Evolutionary conservation across 1,140 invertebrate species (phyloP).

Genomic region (Lepeophtheirus salmonis): DNA sequence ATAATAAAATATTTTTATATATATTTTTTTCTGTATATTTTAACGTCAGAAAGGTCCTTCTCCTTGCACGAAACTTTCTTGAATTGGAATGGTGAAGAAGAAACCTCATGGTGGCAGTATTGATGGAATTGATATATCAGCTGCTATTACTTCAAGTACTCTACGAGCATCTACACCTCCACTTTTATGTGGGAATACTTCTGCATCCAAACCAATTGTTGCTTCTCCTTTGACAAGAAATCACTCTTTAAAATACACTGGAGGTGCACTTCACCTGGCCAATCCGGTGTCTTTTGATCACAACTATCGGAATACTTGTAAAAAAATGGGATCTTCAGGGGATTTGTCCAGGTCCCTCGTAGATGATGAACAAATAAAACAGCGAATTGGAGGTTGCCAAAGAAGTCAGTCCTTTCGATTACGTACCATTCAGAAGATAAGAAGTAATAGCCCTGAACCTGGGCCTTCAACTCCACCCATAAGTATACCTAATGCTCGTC

Average conservation of each 20-base stretch:
- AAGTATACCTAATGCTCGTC: neutral
- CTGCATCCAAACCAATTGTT: neutral
- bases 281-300: conserved; percentile 17
- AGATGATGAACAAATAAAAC: neutral
- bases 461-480: neutral
- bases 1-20: too few relatives aligned
- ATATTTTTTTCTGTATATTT: too few relatives aligned
- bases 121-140: neutral
- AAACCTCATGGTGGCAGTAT: neutral
- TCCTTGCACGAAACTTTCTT: too few relatives aligned
- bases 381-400: neutral
- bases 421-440: neutral
- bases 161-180: neutral
- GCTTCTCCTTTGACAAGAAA: neutral
- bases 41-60: too few relatives aligned
- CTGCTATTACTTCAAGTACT: neutral
- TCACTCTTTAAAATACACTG: conserved; percentile 11
- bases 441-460: neutral
- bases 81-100: neutral
- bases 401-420: conserved; percentile 1
- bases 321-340: neutral
- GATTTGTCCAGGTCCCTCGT: neutral
- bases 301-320: neutral
- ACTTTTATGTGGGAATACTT: neutral
- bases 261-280: conserved; percentile 3